Evolutionary conservation across 2,888 invertebrate genomes (phyloP).

Genomic region (Notodonta ziczac): DNA sequence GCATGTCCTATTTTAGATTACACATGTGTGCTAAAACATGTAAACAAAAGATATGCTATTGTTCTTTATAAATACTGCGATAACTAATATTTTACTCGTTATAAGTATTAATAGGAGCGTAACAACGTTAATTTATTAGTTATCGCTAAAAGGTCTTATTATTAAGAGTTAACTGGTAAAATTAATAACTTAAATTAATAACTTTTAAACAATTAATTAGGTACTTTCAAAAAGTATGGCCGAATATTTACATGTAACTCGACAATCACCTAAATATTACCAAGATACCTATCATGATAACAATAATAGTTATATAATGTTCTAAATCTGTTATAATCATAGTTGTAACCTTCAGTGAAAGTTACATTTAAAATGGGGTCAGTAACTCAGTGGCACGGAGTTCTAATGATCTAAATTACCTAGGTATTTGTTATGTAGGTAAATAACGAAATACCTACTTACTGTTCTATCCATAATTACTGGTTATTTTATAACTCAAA

Average conservation of each 20-base stretch:
- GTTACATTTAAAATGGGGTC: slow-evolving; percentile 6
- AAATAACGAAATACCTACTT: too few species aligned
- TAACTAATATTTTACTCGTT: slow-evolving; percentile 14
- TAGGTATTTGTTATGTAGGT: background rate
- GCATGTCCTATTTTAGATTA: slow-evolving; percentile 72
- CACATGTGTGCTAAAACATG: slow-evolving; percentile 60
- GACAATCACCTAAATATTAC: background rate
- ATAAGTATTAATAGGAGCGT: too few species aligned
- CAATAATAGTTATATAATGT: slow-evolving; percentile 7
- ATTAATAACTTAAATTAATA: too few species aligned
- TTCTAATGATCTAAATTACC: background rate
- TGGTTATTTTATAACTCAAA: too few species aligned
- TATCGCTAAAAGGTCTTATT: too few species aligned
- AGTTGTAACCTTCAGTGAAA: slow-evolving; percentile 30
- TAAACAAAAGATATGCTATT: slow-evolving; percentile 45
- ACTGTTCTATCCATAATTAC: too few species aligned
- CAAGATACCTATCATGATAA: background rate
- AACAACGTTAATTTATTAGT: too few species aligned
- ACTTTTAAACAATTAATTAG: too few species aligned
- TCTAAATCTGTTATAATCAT: too few species aligned
- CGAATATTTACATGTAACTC: too few species aligned
- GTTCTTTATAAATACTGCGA: slow-evolving; percentile 26
- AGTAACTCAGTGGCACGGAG: background rate
- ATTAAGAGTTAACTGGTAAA: too few species aligned
- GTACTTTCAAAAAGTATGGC: too few species aligned